These are phyloP conservation scores for Palythoa grandiflora DNA, from an alignment of 92 coral and sea anemone species.

Conservation along the genomic window DNA sequence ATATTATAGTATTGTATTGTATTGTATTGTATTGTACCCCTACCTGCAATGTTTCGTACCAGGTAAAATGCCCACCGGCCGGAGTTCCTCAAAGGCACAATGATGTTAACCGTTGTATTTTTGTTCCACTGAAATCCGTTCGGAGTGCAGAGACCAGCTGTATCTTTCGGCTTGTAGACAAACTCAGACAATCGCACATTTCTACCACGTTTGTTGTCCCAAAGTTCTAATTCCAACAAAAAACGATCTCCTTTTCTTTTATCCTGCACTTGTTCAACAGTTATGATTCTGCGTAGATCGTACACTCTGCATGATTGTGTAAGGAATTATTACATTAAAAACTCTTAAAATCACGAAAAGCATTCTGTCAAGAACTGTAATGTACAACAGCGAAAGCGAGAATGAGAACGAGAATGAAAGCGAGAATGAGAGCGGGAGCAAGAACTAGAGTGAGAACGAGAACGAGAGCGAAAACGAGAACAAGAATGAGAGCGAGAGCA, in stretches of 20 bases:
- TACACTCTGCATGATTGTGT: conserved; percentile 33
- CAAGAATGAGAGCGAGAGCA: too few relatives aligned
- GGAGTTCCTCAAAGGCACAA: conserved; percentile 87
- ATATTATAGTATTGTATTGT: too few relatives aligned
- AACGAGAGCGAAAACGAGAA: too few relatives aligned
- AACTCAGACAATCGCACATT: conserved; percentile 75
- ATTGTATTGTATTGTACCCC: too few relatives aligned
- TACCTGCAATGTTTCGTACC: conserved; percentile 88
- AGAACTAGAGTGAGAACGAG: too few relatives aligned
- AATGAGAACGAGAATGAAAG: too few relatives aligned
- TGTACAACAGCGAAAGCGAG: too few relatives aligned
- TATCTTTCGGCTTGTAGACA: conserved; percentile 72
- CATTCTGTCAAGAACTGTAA: too few relatives aligned
- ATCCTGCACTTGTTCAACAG: conserved; percentile 81
- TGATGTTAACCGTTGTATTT: conserved; percentile 77
- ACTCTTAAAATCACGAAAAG: too few relatives aligned
- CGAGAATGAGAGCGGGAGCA: too few relatives aligned
- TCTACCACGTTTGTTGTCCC: conserved; percentile 60
- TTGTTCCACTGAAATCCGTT: conserved; percentile 83
- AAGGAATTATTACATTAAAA: too few relatives aligned
- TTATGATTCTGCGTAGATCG: conserved; percentile 54
- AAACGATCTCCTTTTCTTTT: conserved; percentile 82
- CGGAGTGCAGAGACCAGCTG: conserved; percentile 77
- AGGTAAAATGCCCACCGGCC: conserved; percentile 96
- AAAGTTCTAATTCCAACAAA: conserved; percentile 76